phyloP scores from a whole-genome alignment of 1,140 invertebrate species.

The Apis laboriosa region DNA sequence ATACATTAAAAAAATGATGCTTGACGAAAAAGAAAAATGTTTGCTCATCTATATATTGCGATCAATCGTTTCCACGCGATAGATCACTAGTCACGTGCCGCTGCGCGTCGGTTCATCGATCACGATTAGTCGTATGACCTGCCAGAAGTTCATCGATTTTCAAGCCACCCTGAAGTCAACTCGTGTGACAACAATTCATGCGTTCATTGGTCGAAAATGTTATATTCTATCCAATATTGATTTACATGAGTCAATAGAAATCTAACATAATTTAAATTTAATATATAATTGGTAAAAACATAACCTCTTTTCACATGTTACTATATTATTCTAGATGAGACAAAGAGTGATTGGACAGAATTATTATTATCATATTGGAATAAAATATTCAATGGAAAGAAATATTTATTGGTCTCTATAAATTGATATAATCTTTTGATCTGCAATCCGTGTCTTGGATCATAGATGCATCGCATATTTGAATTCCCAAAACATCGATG shows the following conservation, averaged over 20 bases:
- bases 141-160: conserved; percentile 47
- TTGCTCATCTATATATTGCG: conserved; percentile 40
- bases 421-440: conserved; percentile 39
- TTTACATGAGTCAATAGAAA: background rate
- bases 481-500: conserved; percentile 21
- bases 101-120: conserved; percentile 40
- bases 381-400: background rate
- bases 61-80: conserved; percentile 50
- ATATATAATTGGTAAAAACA: background rate
- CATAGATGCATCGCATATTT: conserved; percentile 36
- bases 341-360: background rate
- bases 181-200: conserved; percentile 39
- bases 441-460: conserved; percentile 24
- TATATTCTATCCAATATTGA: background rate
- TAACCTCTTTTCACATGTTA: background rate
- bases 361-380: background rate
- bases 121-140: conserved; percentile 47
- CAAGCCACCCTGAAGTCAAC: conserved; percentile 32
- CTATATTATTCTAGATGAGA: background rate
- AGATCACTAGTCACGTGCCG: conserved; percentile 49
- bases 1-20: conserved; percentile 1
- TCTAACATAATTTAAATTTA: background rate
- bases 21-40: conserved; percentile 31
- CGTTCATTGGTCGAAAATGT: conserved; percentile 7
- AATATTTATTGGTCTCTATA: background rate